Percentiles rank a stretch among this genome's conserved stretches.
phyloP scores from a whole-genome alignment of 2,113 vertebrate genomes.

The Xiphophorus maculatus region DNA sequence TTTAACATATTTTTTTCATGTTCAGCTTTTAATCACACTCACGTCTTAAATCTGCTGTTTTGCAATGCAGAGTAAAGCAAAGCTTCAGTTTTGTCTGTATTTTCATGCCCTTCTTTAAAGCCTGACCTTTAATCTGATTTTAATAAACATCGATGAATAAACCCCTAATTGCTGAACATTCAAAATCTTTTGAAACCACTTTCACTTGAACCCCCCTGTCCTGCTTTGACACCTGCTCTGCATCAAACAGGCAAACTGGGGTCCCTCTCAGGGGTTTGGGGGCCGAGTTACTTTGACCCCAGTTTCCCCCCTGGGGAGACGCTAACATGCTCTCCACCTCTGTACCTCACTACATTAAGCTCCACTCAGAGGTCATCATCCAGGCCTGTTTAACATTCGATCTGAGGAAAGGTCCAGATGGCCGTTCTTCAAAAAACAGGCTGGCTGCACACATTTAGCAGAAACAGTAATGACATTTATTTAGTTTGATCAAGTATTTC shows the following conservation, averaged over 20 bases:
- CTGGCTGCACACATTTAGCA: not conserved
- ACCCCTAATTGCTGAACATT: not conserved
- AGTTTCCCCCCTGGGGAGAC: constrained; percentile 6
- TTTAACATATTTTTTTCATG: no score
- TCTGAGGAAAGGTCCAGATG: constrained; percentile 48
- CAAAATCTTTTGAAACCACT: not conserved
- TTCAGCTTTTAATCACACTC: no score
- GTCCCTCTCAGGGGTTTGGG: constrained; percentile 40
- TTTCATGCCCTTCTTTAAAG: no score
- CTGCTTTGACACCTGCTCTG: constrained; percentile 18
- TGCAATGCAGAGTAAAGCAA: no score
- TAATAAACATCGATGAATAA: no score
- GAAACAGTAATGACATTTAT: not conserved
- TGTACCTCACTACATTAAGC: constrained; percentile 45
- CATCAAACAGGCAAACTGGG: constrained; percentile 47
- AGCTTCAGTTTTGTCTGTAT: no score
- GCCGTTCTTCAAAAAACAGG: constrained; percentile 25
- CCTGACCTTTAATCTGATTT: no score
- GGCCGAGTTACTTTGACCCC: constrained; percentile 44
- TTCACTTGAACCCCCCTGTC: not conserved
- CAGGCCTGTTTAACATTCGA: constrained; percentile 54
- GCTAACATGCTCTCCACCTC: not conserved
- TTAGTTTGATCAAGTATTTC: not conserved
- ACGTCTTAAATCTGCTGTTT: no score
- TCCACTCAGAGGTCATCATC: constrained; percentile 49